Evolutionary conservation across 2,113 vertebrate genomes (phyloP).

Genomic region (Malurus alboscapulatus): DNA sequence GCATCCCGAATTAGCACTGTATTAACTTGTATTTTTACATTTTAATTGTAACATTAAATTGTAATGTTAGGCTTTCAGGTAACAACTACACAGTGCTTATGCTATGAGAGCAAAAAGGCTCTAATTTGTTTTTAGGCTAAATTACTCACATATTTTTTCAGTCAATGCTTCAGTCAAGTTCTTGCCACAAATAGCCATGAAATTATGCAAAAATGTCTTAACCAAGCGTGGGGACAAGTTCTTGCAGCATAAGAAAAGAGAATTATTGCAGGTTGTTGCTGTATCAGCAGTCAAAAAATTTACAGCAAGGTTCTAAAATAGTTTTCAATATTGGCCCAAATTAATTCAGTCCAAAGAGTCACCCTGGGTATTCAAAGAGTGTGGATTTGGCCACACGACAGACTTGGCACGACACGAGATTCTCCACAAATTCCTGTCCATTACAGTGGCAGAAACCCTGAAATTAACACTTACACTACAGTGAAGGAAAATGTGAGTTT

Average conservation of each 20-base stretch:
- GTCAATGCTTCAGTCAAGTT: neutral
- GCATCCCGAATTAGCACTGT: neutral
- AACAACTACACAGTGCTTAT: neutral
- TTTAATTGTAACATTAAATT: neutral
- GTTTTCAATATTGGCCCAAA: neutral
- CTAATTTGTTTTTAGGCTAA: neutral
- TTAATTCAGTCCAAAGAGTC: neutral
- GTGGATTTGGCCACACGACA: fast-evolving
- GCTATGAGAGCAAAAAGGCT: neutral
- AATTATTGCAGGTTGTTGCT: neutral
- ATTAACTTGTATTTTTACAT: neutral
- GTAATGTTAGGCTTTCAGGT: neutral
- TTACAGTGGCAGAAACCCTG: neutral
- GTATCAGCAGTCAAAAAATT: neutral
- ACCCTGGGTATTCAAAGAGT: neutral
- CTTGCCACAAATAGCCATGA: neutral
- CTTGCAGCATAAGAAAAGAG: neutral
- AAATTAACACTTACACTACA: neutral
- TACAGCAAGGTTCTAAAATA: neutral
- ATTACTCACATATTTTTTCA: neutral
- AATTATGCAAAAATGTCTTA: neutral
- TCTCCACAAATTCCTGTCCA: neutral
- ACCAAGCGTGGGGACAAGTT: neutral
- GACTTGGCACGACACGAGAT: neutral
- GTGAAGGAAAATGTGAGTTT: neutral